Base-by-base conservation (phyloP, 1,140 invertebrate species). In the Sipha flava region DNA sequence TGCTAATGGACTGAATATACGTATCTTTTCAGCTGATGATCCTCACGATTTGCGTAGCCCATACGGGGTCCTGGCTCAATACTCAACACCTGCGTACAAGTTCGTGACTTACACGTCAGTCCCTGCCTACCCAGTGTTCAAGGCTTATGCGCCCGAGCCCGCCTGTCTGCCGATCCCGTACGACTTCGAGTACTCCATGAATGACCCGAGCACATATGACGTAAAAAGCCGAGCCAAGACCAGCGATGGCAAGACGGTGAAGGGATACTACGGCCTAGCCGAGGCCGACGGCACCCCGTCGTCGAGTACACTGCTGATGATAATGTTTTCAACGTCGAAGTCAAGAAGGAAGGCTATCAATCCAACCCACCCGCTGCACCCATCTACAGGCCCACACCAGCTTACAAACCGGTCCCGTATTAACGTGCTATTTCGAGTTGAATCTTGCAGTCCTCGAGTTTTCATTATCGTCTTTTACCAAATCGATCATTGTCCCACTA, bases 111-210 rank as follows among this genome's bases (percentile, higher is more conserved):
- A 79, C 79, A 26, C 77, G 0, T 80, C 79, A 0, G 80, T 59
- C 26, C 68, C 81, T 1, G 80, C 62, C 23, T 43, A 81, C 16
- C 2, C n/a, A 0, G 23, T 21, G 2, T 45, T 43, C 18, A 62
- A 21, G 1, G 34, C 49, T 0, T 81, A 81, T 34, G 73, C 80
- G 4, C 80, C 80, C 1, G 72, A 77, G 26, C 73, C 72, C 29
- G 54, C 73, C 9, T 85, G 84, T 4, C 84, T 81, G 2, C 82
- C 84, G 57, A 83, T 84, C 16, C 85, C 86, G 26, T 92, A 92
- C 82, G 86, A 88, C 12, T 92, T 90, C 81, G 89, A 90, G 79
- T 92, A 92, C 82, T 90, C 89, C n/a, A 90, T 92, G 9, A 88
- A 90, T 62, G 91, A 92, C 84, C 87, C 87, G 68, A 86, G 89